Evolutionary conservation across 2,797 vertebrate species (phyloP).

Genomic region (Sebastes melanostomus): DNA sequence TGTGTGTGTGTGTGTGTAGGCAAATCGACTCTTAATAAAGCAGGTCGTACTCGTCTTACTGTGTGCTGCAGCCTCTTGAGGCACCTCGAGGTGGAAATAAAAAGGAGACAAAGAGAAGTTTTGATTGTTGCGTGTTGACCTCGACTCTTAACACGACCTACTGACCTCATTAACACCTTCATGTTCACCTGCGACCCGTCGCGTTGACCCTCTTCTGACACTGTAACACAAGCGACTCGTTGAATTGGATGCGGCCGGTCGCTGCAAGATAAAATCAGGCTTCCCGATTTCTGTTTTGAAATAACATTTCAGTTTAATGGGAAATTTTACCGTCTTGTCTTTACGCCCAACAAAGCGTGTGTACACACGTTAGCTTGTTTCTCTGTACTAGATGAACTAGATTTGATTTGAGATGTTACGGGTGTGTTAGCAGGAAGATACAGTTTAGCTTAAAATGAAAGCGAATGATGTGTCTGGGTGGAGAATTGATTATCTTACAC

Average conservation of each 20-base stretch:
- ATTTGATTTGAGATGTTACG: background rate
- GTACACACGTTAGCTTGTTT: background rate
- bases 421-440: background rate
- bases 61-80: background rate
- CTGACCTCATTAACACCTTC: constrained; percentile 2
- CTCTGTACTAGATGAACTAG: background rate
- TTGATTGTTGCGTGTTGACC: background rate
- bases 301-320: background rate
- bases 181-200: background rate
- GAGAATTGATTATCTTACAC: background rate
- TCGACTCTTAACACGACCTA: background rate
- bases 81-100: background rate
- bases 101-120: background rate
- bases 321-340: too few species aligned
- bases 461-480: background rate
- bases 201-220: background rate
- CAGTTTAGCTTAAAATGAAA: background rate
- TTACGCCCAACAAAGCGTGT: background rate
- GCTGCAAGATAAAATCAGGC: background rate
- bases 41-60: background rate
- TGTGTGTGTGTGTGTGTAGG: background rate
- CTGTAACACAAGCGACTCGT: background rate
- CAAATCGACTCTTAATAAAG: background rate
- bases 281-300: background rate
- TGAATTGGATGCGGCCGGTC: background rate